Evolutionary conservation across 30 jellyfish, hydroid and myxozoan genomes (phyloP), one percentile per base, ranked within the genome.

Genomic region (Hydractinia echinata): DNA sequence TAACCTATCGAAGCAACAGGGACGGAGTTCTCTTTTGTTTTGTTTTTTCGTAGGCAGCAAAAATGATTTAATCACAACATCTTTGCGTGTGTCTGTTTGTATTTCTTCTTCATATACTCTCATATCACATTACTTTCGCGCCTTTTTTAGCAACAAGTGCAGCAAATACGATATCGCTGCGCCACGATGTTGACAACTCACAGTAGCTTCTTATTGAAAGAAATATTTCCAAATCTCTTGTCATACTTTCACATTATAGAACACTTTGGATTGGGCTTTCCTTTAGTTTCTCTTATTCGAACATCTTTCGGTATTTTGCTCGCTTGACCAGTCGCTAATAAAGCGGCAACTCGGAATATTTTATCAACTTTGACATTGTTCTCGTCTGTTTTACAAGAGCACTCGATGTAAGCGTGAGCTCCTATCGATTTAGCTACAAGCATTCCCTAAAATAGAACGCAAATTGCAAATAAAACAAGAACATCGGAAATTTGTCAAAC

Each of bases 371-470:
- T 71, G 55, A 20, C 52, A 9, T 55, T 30, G 76, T 14, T 54
- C 5, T 53, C 74, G 13, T 77, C 74, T 8, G 53, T 19, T 54
- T 54, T 61, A 53, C 82, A 53, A 8, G 79, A 53, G 30, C 85
- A 77, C 30, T 77, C 85, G 18, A 53, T 15, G 58, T 77, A 77
- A 5, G 82, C 85, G n/a, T 16, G 30, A 8, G 85, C 61, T 5
- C 76, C 85, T 53, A n/a, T 54, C 15, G 55, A 79, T n/a, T 8
- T 71, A 14, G 85, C 76, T 14, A 54, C 11, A 53, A 18, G 30
- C 81, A 54, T 10, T 10, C 85, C 76, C 76, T 77, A 51, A 20
- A 77, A 51, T 4, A n/a, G 1, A 56, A 54, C 53, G 49, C 55
- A 51, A 52, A 61, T 10, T 9, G 53, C 30, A 30, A 50, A 7